Evolutionary conservation across 2,113 vertebrate genomes (phyloP).

Genomic region (Macrotus californicus): DNA sequence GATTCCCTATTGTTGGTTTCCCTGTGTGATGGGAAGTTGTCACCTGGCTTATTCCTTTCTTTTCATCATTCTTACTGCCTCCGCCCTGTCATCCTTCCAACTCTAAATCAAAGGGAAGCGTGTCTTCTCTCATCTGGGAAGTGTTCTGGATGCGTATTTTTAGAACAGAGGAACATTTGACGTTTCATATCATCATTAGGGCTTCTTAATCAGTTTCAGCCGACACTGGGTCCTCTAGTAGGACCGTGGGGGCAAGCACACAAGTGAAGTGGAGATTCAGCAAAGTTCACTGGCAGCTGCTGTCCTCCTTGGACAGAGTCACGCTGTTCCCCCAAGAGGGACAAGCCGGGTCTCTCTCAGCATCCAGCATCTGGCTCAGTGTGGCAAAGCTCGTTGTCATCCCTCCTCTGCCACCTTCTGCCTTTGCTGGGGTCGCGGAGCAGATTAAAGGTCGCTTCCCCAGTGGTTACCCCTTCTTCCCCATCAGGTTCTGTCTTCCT

Average conservation of each 20-base stretch:
- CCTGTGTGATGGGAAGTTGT: neutral
- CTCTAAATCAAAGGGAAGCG: constrained; percentile 33
- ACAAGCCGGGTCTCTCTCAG: neutral
- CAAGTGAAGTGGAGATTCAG: neutral
- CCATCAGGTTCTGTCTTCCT: neutral
- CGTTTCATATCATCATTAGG: constrained; percentile 52
- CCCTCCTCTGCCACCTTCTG: neutral
- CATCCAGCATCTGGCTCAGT: neutral
- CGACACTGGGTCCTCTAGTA: neutral
- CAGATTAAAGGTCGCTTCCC: neutral
- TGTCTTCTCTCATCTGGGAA: constrained; percentile 34
- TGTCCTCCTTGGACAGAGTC: neutral
- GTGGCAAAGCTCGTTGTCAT: neutral
- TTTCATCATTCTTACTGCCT: constrained; percentile 32
- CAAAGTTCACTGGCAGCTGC: neutral
- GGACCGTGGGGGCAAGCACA: neutral
- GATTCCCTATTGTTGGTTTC: constrained; percentile 24
- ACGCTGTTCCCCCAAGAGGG: neutral
- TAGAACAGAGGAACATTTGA: constrained; percentile 55
- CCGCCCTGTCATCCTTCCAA: constrained; percentile 18
- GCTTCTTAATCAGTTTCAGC: constrained; percentile 24
- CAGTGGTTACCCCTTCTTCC: neutral
- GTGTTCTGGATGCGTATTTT: constrained; percentile 43
- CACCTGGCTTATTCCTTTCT: constrained; percentile 31
- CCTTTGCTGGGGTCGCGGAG: neutral